Base-by-base conservation (phyloP, 2,113 vertebrate species). In the Chaetodon auriga region DNA sequence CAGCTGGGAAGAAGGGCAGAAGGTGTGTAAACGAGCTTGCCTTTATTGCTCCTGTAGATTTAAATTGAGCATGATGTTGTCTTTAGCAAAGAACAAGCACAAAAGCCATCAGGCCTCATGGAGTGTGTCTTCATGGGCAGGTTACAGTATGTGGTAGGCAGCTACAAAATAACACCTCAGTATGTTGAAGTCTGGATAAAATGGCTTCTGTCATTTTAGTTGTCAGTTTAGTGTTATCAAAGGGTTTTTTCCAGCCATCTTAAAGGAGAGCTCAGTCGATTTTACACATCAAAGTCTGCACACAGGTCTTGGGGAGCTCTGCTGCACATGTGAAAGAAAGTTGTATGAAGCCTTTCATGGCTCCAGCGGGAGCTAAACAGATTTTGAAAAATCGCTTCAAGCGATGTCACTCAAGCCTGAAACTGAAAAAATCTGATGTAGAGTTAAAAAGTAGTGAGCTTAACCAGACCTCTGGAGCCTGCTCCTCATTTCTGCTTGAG, bases 1-100 rank as follows among this genome's bases (percentile, higher is more conserved):
- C 88, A 96, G 78, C 76, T 96, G 94, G 95, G 95, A 96, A 64
- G 91, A 95, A 80, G 93, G 91, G 3, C 90, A 95, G 82, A 95
- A 93, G 93, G 95, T 95, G 18, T 69, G 79, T 51, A 2, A 68
- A 64, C 21, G 4, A 38, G 2, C 14, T 30, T 35, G 23, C 7
- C 19, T 43, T 18, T 46, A 3, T 21, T 10, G 9, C 5, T 36
- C 1, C 38, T 70, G 2, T 46, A 18, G 54, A 49, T 30, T 30
- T 4, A 35, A 7, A 5, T 38, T n/a, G 18, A 55, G n/a, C 19
- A 0, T 3, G 0, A 9, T 7, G 21, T 18, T 7, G 3, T 30
- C 9, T 30, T 72, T 25, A 3, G 0, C 12, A 14, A 35, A 68
- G 19, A 38, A 48, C 3, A 35, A 55, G 18, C 15, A 46, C 25